Conservation (phyloP, 2,888 invertebrate species). For the Lasioglossum pauxillum region DNA sequence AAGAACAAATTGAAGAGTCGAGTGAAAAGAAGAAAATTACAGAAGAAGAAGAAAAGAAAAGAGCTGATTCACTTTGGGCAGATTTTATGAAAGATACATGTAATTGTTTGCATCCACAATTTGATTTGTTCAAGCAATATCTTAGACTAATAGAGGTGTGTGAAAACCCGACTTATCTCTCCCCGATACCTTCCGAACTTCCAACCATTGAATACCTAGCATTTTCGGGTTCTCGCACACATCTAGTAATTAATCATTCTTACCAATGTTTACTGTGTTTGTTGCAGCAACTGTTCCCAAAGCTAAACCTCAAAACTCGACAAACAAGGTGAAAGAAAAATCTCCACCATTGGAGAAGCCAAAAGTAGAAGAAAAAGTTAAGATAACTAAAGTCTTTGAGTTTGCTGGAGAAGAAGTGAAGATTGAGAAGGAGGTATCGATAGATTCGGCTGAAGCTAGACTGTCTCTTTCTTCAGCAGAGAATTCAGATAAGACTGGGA, state of each 20-base stretch:
- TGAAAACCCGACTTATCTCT: too few relatives aligned
- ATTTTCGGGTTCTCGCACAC: too few relatives aligned
- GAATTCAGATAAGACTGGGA: conserved; percentile 68
- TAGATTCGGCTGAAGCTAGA: conserved; percentile 86
- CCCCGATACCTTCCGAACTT: too few relatives aligned
- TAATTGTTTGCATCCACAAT: conserved; percentile 51
- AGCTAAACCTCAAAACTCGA: conserved; percentile 66
- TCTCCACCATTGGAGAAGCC: conserved; percentile 59
- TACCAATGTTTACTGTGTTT: not conserved
- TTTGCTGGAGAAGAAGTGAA: conserved; percentile 95
- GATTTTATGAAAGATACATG: conserved; percentile 91
- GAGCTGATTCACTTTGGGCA: conserved; percentile 92
- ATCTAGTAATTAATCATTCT: not conserved
- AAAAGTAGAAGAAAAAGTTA: conserved; percentile 85
- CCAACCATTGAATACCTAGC: too few relatives aligned
- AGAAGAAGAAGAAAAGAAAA: conserved; percentile 89
- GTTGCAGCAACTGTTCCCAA: conserved; percentile 57
- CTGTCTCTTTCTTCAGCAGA: conserved; percentile 79
- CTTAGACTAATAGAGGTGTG: too few relatives aligned
- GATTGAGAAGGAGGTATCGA: conserved; percentile 87
- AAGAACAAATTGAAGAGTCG: conserved; percentile 76
- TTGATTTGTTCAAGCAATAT: not conserved
- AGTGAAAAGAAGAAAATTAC: conserved; percentile 78
- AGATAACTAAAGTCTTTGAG: conserved; percentile 90
- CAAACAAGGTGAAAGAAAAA: conserved; percentile 61